Evolutionary conservation across 2,797 vertebrate species (phyloP), one percentile per base, ranked within the genome.

Genomic region (Diplodus sargus): DNA sequence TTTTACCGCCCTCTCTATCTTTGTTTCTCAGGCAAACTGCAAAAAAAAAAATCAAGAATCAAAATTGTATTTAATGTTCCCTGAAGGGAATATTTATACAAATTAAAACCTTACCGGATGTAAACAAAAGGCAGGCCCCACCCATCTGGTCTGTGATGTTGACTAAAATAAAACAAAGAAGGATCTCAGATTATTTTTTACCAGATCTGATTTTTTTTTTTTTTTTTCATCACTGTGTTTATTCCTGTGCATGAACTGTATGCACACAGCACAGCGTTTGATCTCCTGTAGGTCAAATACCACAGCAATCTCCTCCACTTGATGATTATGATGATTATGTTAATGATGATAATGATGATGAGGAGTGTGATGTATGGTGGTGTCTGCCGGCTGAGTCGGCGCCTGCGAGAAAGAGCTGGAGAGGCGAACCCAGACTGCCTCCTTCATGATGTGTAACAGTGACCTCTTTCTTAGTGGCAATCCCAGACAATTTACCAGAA

Each of bases 281-380:
- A 79, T 58, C 66, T 72, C 22, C 34, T 82, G 62, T 79, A 75
- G 64, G 70, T 90, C 64, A 85, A 77, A 86, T 68, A 76, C 61
- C 63, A 75, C 52, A 52, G 56, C 71, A 62, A 47, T 85, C 71
- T 81, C 62, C 67, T 70, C 69, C 17, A 30, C 52, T 74, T 85
- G 75, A 85, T 85, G 76, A 83, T 83, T n/a, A 73, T 77, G 63
- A 76, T 87, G 43, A 81, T 88, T 75, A 82, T 76, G 69, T 58
- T 89, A 63, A 85, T 85, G 76, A 83, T 75, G 60, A 69, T 80
- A 64, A 87, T 86, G 65, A 82, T 90, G 70, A 90, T 79, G 75
- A 83, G 16, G 65, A 86, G 42, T 47, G 82, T 85, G 82, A 87
- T 80, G 20, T 76, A 81, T 85, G 83, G 56, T 78, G 82, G 77